Conservation (phyloP, 2,113 vertebrate species). For the Ellobius talpinus region DNA sequence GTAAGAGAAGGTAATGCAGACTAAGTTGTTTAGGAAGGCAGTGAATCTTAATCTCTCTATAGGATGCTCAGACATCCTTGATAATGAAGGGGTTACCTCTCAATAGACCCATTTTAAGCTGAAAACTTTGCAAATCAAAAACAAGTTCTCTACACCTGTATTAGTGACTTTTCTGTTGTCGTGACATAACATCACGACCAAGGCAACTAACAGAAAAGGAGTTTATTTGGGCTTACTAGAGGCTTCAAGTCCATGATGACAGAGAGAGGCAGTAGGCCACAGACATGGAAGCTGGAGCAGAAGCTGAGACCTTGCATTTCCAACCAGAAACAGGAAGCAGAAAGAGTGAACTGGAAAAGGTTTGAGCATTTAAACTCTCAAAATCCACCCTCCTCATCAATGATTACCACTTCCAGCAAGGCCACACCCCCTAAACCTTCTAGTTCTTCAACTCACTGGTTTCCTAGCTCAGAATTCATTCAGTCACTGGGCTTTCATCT, state of each 20-base stretch:
- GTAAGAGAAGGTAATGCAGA: neutral
- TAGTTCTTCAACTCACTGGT: neutral
- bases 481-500: neutral
- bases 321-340: neutral
- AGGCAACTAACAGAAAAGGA: neutral
- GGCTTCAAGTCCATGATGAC: neutral
- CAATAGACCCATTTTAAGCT: neutral
- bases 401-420: neutral
- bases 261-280: neutral
- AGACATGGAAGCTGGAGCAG: too few species aligned
- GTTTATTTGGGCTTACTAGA: neutral
- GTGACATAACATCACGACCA: neutral
- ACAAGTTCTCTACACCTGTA: neutral
- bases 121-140: neutral
- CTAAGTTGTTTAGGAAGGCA: neutral
- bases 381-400: neutral
- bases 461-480: neutral
- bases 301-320: neutral
- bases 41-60: neutral
- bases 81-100: neutral
- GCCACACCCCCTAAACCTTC: neutral
- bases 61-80: neutral
- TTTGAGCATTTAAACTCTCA: neutral
- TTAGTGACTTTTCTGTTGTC: neutral
- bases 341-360: neutral